Evolutionary conservation across 2,113 vertebrate species (phyloP).

Genomic region (Taurulus bubalis): DNA sequence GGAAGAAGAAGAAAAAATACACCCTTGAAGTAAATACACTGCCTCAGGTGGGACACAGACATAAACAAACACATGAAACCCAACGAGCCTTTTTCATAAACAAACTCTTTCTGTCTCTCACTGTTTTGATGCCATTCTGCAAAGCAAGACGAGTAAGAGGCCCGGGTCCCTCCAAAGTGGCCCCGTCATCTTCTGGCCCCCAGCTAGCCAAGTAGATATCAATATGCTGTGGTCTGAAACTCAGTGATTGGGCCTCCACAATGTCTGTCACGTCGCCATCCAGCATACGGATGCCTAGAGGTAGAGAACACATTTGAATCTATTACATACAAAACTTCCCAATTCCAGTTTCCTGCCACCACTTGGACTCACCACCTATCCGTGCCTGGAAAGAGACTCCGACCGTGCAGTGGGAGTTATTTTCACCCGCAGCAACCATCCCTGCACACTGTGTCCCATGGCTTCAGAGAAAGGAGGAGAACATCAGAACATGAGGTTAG

Average conservation of each 20-base stretch:
- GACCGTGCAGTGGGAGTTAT: conserved; percentile 93
- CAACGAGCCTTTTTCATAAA: not conserved
- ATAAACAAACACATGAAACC: conserved; percentile 16
- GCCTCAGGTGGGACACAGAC: conserved; percentile 36
- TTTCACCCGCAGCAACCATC: conserved; percentile 92
- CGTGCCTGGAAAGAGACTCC: conserved; percentile 95
- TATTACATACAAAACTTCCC: not conserved
- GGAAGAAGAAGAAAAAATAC: conserved; percentile 5
- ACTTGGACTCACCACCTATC: conserved; percentile 90
- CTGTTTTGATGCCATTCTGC: conserved; percentile 89
- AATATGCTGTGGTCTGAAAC: conserved; percentile 91
- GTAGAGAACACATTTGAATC: conserved; percentile 42
- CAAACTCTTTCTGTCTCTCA: conserved; percentile 65
- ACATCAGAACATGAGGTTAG: conserved; percentile 62
- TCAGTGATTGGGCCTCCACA: conserved; percentile 93
- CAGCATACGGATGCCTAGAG: conserved; percentile 93
- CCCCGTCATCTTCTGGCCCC: conserved; percentile 97
- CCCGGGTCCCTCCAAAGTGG: conserved; percentile 94
- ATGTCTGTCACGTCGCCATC: conserved; percentile 96
- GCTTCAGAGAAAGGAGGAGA: conserved; percentile 83
- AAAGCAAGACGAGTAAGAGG: conserved; percentile 91
- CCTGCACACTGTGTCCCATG: conserved; percentile 97
- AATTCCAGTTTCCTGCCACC: not conserved
- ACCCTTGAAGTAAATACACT: conserved; percentile 49
- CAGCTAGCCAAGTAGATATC: conserved; percentile 96